Evolutionary conservation across 2,888 invertebrate species (phyloP).

Genomic region (Galerucella nymphaeae): DNA sequence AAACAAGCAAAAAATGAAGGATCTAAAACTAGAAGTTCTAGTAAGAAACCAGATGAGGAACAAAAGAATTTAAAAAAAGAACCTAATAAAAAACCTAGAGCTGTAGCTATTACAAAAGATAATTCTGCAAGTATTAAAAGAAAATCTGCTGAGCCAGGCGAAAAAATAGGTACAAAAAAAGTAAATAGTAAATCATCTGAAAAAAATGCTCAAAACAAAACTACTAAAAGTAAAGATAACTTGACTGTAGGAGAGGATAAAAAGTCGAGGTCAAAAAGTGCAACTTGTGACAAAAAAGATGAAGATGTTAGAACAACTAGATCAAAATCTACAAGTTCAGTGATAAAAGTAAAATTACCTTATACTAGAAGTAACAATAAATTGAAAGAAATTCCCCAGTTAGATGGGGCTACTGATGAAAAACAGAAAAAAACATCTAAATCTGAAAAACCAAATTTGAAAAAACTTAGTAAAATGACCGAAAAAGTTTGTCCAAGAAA

Average conservation of each 20-base stretch:
- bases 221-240: constrained; percentile 30
- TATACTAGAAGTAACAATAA: constrained; percentile 14
- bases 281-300: background rate
- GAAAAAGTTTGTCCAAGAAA: constrained; percentile 42
- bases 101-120: background rate
- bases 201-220: constrained; percentile 16
- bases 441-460: constrained; percentile 54
- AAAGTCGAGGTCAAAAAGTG: constrained; percentile 16
- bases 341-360: constrained; percentile 1
- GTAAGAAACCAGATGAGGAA: background rate
- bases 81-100: background rate
- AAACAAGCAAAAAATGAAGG: background rate
- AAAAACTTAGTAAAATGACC: constrained; percentile 48
- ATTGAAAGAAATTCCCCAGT: constrained; percentile 40
- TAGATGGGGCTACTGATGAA: constrained; percentile 50
- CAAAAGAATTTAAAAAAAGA: background rate
- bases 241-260: constrained; percentile 5
- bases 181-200: constrained; percentile 22
- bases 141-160: constrained; percentile 11
- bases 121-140: background rate
- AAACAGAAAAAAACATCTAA: constrained; percentile 25
- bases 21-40: background rate
- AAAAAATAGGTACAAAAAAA: constrained; percentile 2
- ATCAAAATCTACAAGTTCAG: constrained; percentile 26
- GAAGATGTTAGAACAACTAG: constrained; percentile 3